Evolutionary conservation across 2,888 invertebrate genomes (phyloP).

Genomic region (Sympetrum striolatum): DNA sequence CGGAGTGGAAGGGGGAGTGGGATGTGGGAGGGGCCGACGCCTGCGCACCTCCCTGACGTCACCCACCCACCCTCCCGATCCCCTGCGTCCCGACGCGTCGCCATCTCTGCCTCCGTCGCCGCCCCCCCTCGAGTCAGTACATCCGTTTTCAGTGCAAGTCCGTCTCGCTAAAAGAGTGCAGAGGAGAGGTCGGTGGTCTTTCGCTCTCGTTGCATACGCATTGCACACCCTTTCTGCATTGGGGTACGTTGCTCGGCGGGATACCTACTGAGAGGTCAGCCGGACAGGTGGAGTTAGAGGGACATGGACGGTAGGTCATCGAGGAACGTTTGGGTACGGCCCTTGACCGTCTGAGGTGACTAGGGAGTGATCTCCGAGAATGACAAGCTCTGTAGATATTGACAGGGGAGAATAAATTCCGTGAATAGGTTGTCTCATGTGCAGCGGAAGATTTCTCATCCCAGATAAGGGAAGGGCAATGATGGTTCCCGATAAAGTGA

Average conservation of each 20-base stretch:
- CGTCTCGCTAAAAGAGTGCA: slow-evolving; percentile 34
- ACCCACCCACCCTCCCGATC: background rate
- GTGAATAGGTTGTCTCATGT: background rate
- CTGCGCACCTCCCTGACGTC: slow-evolving; percentile 36
- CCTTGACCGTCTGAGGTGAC: background rate
- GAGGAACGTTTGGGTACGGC: background rate
- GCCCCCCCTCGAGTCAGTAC: background rate
- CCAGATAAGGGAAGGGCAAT: background rate
- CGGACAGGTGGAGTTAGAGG: background rate
- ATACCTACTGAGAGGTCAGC: background rate
- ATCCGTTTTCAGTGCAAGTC: slow-evolving; percentile 32
- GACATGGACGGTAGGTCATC: background rate
- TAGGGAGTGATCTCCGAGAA: background rate
- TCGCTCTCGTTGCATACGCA: background rate
- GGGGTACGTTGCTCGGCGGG: background rate
- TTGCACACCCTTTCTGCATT: background rate
- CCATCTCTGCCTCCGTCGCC: background rate
- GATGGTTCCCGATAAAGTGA: background rate
- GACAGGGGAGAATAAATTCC: background rate
- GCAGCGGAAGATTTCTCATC: background rate
- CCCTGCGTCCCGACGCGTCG: background rate
- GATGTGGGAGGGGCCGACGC: slow-evolving; percentile 30
- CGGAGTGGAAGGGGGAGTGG: background rate
- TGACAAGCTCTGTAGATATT: background rate
- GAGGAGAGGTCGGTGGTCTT: background rate